Conservation (phyloP, 1,140 invertebrate genomes). For the Lepidurus arcticus region DNA sequence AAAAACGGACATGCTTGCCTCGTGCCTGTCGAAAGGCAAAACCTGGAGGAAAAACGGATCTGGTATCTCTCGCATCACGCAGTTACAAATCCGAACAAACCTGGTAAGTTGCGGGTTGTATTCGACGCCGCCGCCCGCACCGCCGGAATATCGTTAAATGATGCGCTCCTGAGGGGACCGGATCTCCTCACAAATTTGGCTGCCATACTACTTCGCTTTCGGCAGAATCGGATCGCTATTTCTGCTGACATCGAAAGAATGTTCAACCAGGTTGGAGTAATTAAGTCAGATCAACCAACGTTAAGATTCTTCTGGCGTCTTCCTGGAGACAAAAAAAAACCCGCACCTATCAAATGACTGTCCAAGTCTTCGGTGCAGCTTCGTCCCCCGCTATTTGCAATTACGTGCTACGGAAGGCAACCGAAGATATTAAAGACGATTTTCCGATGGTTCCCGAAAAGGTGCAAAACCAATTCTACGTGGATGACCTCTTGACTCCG, state of each 20-base stretch:
- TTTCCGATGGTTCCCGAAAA: no score
- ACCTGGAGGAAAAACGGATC: not conserved
- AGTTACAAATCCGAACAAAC: constrained; percentile 3
- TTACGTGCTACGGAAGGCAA: no score
- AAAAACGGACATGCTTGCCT: not conserved
- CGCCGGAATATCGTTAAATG: constrained; percentile 6
- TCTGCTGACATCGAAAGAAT: constrained; percentile 26
- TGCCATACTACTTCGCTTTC: constrained; percentile 11
- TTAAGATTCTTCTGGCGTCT: constrained; percentile 35
- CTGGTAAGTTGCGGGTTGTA: constrained; percentile 24
- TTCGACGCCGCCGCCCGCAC: constrained; percentile 24
- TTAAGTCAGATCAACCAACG: constrained; percentile 22
- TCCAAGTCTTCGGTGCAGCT: no score
- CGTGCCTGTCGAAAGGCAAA: not conserved
- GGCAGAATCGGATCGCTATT: not conserved
- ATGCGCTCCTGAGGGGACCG: not conserved
- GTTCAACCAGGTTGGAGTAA: constrained; percentile 30
- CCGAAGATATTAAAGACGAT: no score
- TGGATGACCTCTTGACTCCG: no score
- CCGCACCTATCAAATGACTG: no score
- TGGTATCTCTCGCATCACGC: constrained; percentile 33
- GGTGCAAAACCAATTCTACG: no score
- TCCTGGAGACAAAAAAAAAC: no score
- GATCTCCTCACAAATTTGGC: not conserved
- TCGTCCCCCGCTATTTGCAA: no score